Base-by-base conservation (phyloP, 2,888 invertebrate species). In the Drosophila borborema region DNA sequence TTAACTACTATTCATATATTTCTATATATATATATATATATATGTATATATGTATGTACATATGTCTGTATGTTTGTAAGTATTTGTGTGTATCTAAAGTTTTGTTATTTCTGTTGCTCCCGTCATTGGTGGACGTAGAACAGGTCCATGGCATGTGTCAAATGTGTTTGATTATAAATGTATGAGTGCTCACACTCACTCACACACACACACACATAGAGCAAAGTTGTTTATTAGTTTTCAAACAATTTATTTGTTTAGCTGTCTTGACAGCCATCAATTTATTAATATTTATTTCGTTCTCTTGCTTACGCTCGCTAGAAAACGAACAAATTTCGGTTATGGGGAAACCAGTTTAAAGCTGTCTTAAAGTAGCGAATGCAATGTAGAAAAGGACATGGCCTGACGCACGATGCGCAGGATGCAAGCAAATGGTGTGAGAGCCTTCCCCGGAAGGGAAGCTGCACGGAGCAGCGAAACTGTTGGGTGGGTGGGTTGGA, bases 361-460 rank as follows among this genome's bases (percentile, higher is more conserved):
- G 63, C 59, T 23, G 36, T 34, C 64, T 56, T 59, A 31, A 58
- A 54, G 23, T 9, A 5, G 1, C 28, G 0, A 23, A 14, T 38
- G 53, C 53, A 38, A 1, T 16, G 53, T 20, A 4, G 6, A 38
- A 23, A 23, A 36, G 53, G 53, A 20, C 14, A 10, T 10, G n/a
- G 40, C n/a, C 49, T 40, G 23, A 12, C 16, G 40, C 28, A 36
- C 68, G 75, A 75, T 85, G 86, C 83, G 40, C 28, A 40, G 72
- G 74, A 75, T 88, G 86, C 84, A 84, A 82, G 82, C 75, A 82
- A 87, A 77, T 87, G 88, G 85, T 82, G 88, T 78, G 74, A 66
- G 76, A 74, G n/a, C 48, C 40, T 2, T 7, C 54, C 34, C 34
- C 2, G 3, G 3, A 8, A 2, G 14, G 8, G 6, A 20, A 20